Evolutionary conservation across 2,113 vertebrate genomes (phyloP), one percentile per base, ranked within the genome.

Genomic region (Serilophus lunatus): DNA sequence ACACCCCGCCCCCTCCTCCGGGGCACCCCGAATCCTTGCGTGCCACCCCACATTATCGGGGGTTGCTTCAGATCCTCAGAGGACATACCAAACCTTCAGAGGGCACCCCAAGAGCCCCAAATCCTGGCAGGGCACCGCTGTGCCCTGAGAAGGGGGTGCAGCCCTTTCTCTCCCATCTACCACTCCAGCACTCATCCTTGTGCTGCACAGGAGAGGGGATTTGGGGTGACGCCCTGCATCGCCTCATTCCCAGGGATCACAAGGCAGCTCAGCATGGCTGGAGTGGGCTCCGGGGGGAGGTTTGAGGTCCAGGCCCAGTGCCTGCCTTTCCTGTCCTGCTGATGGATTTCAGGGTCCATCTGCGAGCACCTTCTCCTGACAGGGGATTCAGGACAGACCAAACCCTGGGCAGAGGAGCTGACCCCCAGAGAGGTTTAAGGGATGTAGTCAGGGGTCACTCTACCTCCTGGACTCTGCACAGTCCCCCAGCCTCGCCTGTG

Each of bases 91-190:
- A 22, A 42, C 12, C 38, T 22, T 63, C 61, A 42, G 61, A 13
- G 12, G 38, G 38, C 38, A 63, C 61, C 38, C 60, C 38, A 40
- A 40, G 26, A 5, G 5, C 8, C 18, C 4, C 13, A 5, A 9
- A 3, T 10, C 4, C n/a, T 22, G 29, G 28, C 7, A 36, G n/a
- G 44, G 38, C 66, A 24, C 9, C 14, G 13, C 59, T 3, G 4
- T 17, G 17, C 31, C 31, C 12, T 7, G 12, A 9, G 29, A 24
- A 57, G 19, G 13, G 5, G 19, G 19, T 7, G 3, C 36, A 16
- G 45, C 56, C 2, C 28, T n/a, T 74, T 9, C 11, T 23, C 2
- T 0, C 8, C 13, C 25, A 0, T 25, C 10, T 9, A 0, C 29
- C 40, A 12, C 13, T 13, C 25, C 69, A 4, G 3, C 11, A 3